A percentile compares a stretch with the other conserved stretches of the same genome.
Conservation (phyloP, 2,797 vertebrate species). For the Lithobates sylvaticus region DNA sequence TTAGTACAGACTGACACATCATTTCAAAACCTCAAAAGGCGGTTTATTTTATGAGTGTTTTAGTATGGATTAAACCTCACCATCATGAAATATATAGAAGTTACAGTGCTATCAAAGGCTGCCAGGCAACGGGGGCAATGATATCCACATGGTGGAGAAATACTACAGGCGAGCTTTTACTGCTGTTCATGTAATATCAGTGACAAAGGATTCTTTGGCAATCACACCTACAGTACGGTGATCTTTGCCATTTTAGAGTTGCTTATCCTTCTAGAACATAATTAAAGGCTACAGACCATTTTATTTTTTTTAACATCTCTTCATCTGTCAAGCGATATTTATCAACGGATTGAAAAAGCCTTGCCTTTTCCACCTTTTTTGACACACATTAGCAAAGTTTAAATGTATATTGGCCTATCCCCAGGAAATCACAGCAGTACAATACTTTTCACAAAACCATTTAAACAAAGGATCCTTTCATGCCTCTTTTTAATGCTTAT, state of each 20-base stretch:
- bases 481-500: neutral
- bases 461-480: neutral
- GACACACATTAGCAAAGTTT: slow-evolving; percentile 23
- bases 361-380: neutral
- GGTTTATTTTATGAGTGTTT: slow-evolving; percentile 24
- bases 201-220: neutral
- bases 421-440: neutral
- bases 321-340: neutral
- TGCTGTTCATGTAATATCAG: slow-evolving; percentile 17
- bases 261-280: neutral
- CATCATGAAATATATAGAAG: slow-evolving; percentile 20
- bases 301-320: neutral
- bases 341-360: neutral
- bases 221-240: neutral
- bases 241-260: slow-evolving; percentile 7
- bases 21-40: slow-evolving; percentile 65
- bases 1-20: slow-evolving; percentile 67
- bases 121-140: neutral
- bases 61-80: neutral
- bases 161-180: slow-evolving; percentile 36
- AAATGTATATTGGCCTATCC: neutral
- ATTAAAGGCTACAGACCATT: neutral
- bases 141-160: slow-evolving; percentile 33
- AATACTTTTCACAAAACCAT: neutral
- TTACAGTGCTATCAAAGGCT: neutral